These are phyloP conservation scores for Alviniconcha marisindica DNA, from an alignment of 1,140 invertebrate species.

Conservation along the genomic window DNA sequence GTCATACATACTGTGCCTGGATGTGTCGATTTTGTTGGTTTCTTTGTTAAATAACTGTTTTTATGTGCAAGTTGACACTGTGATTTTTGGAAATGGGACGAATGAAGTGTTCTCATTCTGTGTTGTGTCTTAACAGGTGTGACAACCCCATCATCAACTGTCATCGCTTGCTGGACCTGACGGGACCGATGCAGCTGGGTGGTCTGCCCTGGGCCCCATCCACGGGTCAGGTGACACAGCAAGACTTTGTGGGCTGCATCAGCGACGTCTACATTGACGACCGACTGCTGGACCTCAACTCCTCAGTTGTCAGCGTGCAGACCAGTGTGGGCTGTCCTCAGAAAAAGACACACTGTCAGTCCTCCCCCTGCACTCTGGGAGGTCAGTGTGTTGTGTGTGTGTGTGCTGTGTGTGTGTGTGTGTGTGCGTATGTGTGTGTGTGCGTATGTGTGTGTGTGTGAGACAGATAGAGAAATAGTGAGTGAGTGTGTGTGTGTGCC, in stretches of 20 bases:
- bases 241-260: conserved; percentile 94
- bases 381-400: conserved; percentile 71
- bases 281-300: conserved; percentile 91
- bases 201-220: conserved; percentile 89
- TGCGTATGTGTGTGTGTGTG: neutral
- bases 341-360: conserved; percentile 88
- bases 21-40: too few relatives aligned
- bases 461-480: neutral
- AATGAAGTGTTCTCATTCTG: too few relatives aligned
- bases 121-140: too few relatives aligned
- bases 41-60: too few relatives aligned
- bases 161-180: conserved; percentile 95
- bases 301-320: conserved; percentile 93
- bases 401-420: neutral
- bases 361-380: conserved; percentile 90
- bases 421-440: neutral
- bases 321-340: conserved; percentile 90
- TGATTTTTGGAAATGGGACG: too few relatives aligned
- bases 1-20: too few relatives aligned
- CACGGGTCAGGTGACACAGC: conserved; percentile 87
- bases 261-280: conserved; percentile 93
- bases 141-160: conserved; percentile 92
- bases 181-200: conserved; percentile 95
- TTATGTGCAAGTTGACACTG: too few relatives aligned
- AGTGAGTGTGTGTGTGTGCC: neutral